Conservation (phyloP, 1,140 invertebrate genomes). For the Eciton burchellii region DNA sequence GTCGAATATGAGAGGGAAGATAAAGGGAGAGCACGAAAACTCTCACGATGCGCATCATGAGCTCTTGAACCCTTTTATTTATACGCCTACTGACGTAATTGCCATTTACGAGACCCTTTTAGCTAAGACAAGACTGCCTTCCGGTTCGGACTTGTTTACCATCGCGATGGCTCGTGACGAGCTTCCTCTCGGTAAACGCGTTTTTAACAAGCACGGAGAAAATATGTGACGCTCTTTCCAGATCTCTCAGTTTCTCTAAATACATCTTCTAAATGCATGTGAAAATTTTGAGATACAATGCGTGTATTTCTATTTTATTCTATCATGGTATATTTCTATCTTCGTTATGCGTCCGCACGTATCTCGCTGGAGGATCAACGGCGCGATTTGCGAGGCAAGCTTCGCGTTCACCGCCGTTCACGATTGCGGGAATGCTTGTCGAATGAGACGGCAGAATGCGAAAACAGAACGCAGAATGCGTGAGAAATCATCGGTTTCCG, state of each 20-base stretch:
- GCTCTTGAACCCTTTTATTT: constrained; percentile 61
- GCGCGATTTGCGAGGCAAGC: not conserved
- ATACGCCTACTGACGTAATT: constrained; percentile 60
- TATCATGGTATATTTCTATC: not conserved
- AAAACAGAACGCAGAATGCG: not conserved
- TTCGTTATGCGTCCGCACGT: not conserved
- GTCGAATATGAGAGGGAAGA: not conserved
- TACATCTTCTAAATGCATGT: not conserved
- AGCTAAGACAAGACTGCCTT: constrained; percentile 53
- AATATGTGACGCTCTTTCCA: not conserved
- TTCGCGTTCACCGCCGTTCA: not conserved
- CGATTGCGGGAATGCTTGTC: not conserved
- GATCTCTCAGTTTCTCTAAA: not conserved
- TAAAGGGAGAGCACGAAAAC: not conserved
- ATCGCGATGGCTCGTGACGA: not conserved
- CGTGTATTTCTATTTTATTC: not conserved
- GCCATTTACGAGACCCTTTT: constrained; percentile 46
- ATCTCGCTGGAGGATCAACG: not conserved
- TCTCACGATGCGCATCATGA: not conserved
- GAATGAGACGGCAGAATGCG: not conserved
- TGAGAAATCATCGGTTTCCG: constrained; percentile 39
- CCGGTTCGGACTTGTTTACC: constrained; percentile 48
- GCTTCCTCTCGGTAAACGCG: not conserved
- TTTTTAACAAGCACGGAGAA: not conserved
- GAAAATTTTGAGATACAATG: not conserved